These are phyloP conservation scores for Lophotriccus pileatus DNA, from an alignment of 2,797 vertebrate species.

Conservation along the genomic window DNA sequence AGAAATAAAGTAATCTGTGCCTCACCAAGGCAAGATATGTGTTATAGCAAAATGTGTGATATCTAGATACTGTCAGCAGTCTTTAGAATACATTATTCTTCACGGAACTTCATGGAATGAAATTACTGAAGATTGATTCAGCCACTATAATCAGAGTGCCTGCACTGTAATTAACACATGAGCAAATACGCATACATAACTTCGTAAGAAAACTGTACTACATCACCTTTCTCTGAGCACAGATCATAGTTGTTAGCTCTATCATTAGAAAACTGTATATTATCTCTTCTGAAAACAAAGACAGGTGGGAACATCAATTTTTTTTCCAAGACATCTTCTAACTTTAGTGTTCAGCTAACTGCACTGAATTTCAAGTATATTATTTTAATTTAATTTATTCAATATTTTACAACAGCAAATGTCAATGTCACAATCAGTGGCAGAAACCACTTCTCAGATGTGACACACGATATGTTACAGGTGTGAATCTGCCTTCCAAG, in stretches of 20 bases:
- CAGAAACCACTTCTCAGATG: not conserved
- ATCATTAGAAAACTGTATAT: not conserved
- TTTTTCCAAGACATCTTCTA: not conserved
- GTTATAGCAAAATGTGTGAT: not conserved
- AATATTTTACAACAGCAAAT: not conserved
- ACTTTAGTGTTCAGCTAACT: not conserved
- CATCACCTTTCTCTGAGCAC: not conserved
- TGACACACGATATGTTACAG: not conserved
- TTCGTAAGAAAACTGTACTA: not conserved
- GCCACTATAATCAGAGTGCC: not conserved
- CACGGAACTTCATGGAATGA: not conserved
- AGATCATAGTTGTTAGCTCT: not conserved
- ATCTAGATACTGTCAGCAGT: not conserved
- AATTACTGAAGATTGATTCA: not conserved
- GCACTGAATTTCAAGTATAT: not conserved
- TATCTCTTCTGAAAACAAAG: not conserved
- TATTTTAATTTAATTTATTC: not conserved
- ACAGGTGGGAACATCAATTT: not conserved
- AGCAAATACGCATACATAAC: not conserved
- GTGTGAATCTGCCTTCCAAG: not conserved
- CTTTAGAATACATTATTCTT: not conserved
- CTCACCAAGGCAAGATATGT: not conserved
- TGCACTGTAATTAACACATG: not conserved
- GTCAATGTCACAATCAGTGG: not conserved
- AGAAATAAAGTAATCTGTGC: not conserved